These are phyloP conservation scores for Perca fluviatilis DNA, from an alignment of 2,113 vertebrate species.

Conservation along the genomic window DNA sequence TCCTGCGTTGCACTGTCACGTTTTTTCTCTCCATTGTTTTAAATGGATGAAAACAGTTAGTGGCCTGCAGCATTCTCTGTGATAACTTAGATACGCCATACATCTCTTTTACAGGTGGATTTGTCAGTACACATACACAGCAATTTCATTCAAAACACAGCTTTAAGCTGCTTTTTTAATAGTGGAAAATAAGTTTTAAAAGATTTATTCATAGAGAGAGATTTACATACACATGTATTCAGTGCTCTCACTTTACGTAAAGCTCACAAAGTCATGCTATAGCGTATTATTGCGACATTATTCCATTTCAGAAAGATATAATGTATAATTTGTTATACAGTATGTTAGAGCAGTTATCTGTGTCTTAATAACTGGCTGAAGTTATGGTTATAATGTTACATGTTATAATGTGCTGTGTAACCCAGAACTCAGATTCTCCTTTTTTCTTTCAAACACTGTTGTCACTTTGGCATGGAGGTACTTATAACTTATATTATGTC, in stretches of 20 bases:
- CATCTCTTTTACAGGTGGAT: not conserved
- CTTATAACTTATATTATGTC: not conserved
- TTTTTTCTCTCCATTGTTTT: not conserved
- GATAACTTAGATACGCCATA: not conserved
- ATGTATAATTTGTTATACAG: not conserved
- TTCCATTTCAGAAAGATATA: not conserved
- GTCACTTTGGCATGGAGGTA: too few species aligned
- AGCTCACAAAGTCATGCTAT: not conserved
- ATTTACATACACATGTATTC: not conserved
- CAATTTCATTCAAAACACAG: not conserved
- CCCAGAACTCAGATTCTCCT: not conserved
- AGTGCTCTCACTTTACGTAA: not conserved
- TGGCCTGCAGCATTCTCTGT: not conserved
- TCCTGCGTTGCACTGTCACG: not conserved
- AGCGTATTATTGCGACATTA: not conserved
- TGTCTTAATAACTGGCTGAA: not conserved
- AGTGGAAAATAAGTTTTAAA: too few species aligned
- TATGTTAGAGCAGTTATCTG: not conserved
- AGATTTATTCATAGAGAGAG: too few species aligned
- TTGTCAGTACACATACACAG: not conserved
- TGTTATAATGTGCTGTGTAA: not conserved
- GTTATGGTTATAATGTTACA: too few species aligned
- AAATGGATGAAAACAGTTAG: not conserved
- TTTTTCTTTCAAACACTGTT: not conserved
- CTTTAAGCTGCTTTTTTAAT: not conserved